These are phyloP conservation scores for Tangara arthus DNA, from an alignment of 2,797 vertebrate species.

Conservation along the genomic window DNA sequence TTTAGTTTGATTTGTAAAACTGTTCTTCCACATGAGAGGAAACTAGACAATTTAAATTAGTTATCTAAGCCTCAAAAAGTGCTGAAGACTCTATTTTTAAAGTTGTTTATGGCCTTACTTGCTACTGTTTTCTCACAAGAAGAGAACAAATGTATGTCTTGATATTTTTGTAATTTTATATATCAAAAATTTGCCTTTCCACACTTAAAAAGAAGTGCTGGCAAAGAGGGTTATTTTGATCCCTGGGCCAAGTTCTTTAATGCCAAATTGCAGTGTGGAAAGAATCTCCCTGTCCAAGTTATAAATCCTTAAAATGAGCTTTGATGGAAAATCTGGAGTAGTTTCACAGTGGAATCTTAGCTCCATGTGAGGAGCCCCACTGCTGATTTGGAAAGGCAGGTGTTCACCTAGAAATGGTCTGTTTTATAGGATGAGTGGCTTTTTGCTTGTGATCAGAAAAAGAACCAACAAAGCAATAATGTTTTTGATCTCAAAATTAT, in stretches of 20 bases:
- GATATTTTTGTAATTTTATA: constrained; percentile 11
- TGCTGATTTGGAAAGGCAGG: not conserved
- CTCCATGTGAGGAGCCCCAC: not conserved
- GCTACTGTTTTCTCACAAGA: not conserved
- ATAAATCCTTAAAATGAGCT: constrained; percentile 52
- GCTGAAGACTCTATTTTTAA: not conserved
- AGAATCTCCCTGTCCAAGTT: constrained; percentile 31
- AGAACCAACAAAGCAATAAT: not conserved
- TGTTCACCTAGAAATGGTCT: not conserved
- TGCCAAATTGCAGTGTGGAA: constrained; percentile 50
- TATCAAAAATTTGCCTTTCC: constrained; percentile 32
- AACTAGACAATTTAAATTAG: not conserved
- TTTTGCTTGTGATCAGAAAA: not conserved
- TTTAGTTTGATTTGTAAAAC: constrained; percentile 14
- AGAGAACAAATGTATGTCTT: not conserved
- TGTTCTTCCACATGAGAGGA: not conserved
- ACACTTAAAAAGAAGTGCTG: constrained; percentile 16
- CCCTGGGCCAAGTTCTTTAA: constrained; percentile 45
- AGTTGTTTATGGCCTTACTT: not conserved
- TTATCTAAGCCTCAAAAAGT: not conserved
- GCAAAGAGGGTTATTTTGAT: constrained; percentile 49
- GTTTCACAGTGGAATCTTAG: constrained; percentile 17
- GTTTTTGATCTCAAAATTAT: not conserved
- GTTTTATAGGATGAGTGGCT: not conserved
- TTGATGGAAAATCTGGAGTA: constrained; percentile 56